Conservation (phyloP, 2,888 invertebrate genomes). For the Drosophila borealis region DNA sequence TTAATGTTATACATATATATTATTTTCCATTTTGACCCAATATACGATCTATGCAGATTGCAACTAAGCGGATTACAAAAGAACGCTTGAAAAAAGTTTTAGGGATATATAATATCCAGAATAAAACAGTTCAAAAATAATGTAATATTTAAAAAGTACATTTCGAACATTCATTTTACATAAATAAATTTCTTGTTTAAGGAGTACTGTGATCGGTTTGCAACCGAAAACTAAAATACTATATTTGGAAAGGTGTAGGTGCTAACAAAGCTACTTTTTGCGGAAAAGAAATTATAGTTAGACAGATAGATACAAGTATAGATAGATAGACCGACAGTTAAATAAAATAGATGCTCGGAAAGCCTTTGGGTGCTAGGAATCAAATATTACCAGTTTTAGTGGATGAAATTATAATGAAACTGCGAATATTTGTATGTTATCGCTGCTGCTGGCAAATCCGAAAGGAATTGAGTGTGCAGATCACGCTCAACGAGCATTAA, state of each 20-base stretch:
- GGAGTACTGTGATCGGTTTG: too few relatives aligned
- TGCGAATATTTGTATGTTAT: constrained; percentile 27
- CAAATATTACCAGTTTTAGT: neutral
- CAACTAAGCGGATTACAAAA: constrained; percentile 35
- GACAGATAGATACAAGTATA: too few relatives aligned
- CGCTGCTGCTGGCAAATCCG: constrained; percentile 6
- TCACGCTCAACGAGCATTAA: constrained; percentile 8
- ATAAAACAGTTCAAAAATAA: too few relatives aligned
- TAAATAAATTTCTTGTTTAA: too few relatives aligned
- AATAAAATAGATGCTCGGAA: neutral
- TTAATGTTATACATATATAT: constrained; percentile 59
- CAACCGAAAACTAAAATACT: too few relatives aligned
- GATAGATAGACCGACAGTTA: too few relatives aligned
- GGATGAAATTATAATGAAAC: constrained; percentile 25
- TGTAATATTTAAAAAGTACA: too few relatives aligned
- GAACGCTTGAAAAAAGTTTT: neutral
- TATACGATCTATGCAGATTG: constrained; percentile 1
- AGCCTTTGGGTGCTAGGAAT: neutral
- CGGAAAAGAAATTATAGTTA: too few relatives aligned
- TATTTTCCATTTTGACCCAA: constrained; percentile 24
- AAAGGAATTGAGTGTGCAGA: constrained; percentile 21
- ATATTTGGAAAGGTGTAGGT: too few relatives aligned
- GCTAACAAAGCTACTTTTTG: too few relatives aligned
- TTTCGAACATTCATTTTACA: too few relatives aligned
- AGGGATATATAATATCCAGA: too few relatives aligned